These are phyloP conservation scores for Brachypterus glaber DNA, from an alignment of 2,888 invertebrate genomes.

Conservation along the genomic window DNA sequence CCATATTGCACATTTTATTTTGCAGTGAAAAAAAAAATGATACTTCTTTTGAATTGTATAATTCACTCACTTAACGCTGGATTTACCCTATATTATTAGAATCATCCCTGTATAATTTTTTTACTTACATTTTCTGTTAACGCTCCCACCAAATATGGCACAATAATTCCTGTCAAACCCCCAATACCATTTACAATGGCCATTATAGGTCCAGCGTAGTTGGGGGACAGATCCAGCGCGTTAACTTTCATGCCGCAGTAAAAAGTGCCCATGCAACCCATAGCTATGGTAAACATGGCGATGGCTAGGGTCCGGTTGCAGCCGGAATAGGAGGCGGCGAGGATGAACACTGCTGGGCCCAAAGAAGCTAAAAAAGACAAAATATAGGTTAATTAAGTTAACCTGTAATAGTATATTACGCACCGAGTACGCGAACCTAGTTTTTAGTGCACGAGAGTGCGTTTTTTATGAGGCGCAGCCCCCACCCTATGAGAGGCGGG, in stretches of 20 bases:
- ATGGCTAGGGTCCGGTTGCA: conserved; percentile 47
- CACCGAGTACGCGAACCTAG: no score
- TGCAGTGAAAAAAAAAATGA: no score
- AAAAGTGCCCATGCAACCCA: conserved; percentile 58
- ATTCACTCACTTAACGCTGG: no score
- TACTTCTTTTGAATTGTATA: no score
- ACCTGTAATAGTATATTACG: no score
- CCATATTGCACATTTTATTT: no score
- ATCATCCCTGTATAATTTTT: no score
- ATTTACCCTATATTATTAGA: no score
- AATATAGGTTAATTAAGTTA: no score
- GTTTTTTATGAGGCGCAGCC: conserved; percentile 4
- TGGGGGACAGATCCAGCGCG: conserved; percentile 52
- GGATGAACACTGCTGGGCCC: conserved; percentile 51
- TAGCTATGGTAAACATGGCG: conserved; percentile 47
- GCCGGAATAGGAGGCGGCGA: conserved; percentile 54
- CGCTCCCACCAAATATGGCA: conserved; percentile 49
- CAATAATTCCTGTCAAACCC: conserved; percentile 50
- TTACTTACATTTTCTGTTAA: conserved; percentile 51
- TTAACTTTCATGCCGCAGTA: conserved; percentile 57
- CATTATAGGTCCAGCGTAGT: conserved; percentile 52
- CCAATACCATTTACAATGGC: conserved; percentile 53
- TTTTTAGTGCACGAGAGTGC: no score
- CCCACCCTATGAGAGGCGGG: no score
- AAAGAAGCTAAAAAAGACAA: conserved; percentile 44